phyloP scores from a whole-genome alignment of 1,140 invertebrate species.

The Ceratina calcarata region DNA sequence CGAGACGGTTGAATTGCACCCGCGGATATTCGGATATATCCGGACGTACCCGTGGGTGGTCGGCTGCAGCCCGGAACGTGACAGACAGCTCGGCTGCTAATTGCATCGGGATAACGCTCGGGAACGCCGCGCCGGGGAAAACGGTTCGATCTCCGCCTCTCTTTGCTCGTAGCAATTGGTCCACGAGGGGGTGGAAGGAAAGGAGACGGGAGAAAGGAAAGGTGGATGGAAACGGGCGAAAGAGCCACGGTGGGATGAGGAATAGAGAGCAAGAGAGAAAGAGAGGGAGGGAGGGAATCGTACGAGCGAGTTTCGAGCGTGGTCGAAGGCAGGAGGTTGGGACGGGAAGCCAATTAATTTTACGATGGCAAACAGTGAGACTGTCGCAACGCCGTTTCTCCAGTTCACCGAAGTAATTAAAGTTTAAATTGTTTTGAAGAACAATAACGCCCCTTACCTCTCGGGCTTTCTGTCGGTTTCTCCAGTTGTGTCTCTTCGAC shows the following conservation, averaged over 20 bases:
- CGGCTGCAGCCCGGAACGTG: conserved; percentile 46
- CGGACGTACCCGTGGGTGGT: conserved; percentile 43
- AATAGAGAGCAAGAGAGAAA: conserved; percentile 6
- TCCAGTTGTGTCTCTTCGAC: conserved; percentile 28
- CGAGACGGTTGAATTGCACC: conserved; percentile 23
- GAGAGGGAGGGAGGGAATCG: conserved; percentile 15
- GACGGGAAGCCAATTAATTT: conserved; percentile 71
- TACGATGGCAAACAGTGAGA: conserved; percentile 73
- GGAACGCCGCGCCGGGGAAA: conserved; percentile 57
- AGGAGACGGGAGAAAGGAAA: conserved; percentile 42
- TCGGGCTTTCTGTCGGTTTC: conserved; percentile 21
- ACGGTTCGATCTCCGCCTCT: conserved; percentile 63
- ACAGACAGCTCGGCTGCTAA: conserved; percentile 64
- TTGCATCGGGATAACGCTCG: conserved; percentile 69
- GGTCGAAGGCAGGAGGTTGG: conserved; percentile 51
- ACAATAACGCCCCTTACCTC: conserved; percentile 64
- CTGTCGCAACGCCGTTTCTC: conserved; percentile 73
- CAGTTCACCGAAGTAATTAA: conserved; percentile 74
- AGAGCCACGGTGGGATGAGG: background rate
- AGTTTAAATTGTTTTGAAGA: conserved; percentile 75
- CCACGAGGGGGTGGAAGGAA: conserved; percentile 22
- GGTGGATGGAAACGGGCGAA: conserved; percentile 28
- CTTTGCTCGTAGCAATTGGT: conserved; percentile 59
- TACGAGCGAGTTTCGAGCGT: conserved; percentile 51
- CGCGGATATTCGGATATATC: conserved; percentile 58